Percentiles rank a stretch among this genome's conserved stretches.
Evolutionary conservation across 1,140 invertebrate species (phyloP).

Genomic region (Epicauta chinensis): DNA sequence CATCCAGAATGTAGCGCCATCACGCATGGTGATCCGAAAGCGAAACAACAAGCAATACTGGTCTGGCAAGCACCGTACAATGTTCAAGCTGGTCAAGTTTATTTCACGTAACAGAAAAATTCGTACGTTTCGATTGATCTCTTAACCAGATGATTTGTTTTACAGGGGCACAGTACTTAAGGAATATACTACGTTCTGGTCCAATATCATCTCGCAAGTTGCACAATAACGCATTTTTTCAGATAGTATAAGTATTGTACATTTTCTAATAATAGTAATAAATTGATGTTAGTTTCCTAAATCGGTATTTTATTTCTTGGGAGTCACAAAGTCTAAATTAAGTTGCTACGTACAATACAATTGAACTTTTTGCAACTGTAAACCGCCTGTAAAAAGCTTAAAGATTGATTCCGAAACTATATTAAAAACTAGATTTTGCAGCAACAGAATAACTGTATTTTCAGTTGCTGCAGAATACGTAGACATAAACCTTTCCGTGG

Average conservation of each 20-base stretch:
- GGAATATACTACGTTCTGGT: slow-evolving; percentile 66
- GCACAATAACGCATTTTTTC: slow-evolving; percentile 21
- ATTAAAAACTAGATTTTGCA: too few relatives aligned
- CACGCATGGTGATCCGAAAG: slow-evolving; percentile 69
- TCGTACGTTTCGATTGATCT: neutral
- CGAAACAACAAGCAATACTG: slow-evolving; percentile 64
- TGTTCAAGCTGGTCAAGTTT: slow-evolving; percentile 55
- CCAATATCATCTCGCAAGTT: slow-evolving; percentile 51
- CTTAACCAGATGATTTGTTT: slow-evolving; percentile 23
- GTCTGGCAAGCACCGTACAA: slow-evolving; percentile 66
- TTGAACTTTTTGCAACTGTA: too few relatives aligned
- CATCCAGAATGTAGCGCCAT: slow-evolving; percentile 72
- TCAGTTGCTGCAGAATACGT: too few relatives aligned
- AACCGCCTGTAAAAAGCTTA: too few relatives aligned
- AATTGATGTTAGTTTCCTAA: neutral
- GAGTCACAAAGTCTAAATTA: too few relatives aligned
- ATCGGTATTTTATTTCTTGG: neutral
- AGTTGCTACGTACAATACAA: too few relatives aligned
- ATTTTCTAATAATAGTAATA: neutral
- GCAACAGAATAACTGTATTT: too few relatives aligned
- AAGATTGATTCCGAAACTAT: too few relatives aligned
- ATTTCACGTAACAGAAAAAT: slow-evolving; percentile 62
- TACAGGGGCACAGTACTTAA: slow-evolving; percentile 65
- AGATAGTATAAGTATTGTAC: neutral
- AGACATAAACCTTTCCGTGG: too few relatives aligned